These are phyloP conservation scores for Myotis brandtii DNA, from an alignment of 2,113 vertebrate genomes.

Conservation along the genomic window DNA sequence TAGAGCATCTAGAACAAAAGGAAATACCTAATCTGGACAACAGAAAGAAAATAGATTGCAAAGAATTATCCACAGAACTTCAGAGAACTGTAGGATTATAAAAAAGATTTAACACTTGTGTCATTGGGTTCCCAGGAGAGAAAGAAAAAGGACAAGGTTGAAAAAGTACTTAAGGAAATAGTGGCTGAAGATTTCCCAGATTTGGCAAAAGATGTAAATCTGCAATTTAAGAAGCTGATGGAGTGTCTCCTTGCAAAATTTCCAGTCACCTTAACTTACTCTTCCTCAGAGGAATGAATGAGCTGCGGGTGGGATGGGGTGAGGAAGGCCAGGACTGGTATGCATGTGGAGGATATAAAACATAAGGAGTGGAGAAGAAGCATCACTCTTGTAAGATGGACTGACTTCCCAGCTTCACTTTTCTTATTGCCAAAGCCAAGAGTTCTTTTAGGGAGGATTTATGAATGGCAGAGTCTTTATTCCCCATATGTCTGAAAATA, in stretches of 20 bases:
- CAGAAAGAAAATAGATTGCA: neutral
- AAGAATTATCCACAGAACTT: neutral
- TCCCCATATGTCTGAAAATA: slow-evolving; percentile 7
- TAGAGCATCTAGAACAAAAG: neutral
- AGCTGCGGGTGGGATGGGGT: neutral
- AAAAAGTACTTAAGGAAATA: neutral
- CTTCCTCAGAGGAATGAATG: neutral
- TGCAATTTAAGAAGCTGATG: neutral
- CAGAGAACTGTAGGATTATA: neutral
- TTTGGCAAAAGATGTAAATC: neutral
- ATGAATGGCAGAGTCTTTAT: neutral
- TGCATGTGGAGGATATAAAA: neutral
- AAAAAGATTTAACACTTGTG: neutral
- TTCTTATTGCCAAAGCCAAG: neutral
- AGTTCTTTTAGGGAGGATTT: neutral
- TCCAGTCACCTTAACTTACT: neutral
- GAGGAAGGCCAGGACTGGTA: neutral
- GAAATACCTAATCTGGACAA: neutral
- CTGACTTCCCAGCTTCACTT: neutral
- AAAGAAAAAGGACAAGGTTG: neutral
- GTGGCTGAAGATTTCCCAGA: neutral
- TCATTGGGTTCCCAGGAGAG: neutral
- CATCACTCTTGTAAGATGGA: neutral
- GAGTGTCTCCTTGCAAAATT: slow-evolving; percentile 1
- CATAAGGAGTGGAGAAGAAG: neutral